Percentiles rank a stretch among this genome's conserved stretches.
These are phyloP conservation scores for Drosophila ercepeae DNA, from an alignment of 1,140 invertebrate genomes.

Conservation along the genomic window DNA sequence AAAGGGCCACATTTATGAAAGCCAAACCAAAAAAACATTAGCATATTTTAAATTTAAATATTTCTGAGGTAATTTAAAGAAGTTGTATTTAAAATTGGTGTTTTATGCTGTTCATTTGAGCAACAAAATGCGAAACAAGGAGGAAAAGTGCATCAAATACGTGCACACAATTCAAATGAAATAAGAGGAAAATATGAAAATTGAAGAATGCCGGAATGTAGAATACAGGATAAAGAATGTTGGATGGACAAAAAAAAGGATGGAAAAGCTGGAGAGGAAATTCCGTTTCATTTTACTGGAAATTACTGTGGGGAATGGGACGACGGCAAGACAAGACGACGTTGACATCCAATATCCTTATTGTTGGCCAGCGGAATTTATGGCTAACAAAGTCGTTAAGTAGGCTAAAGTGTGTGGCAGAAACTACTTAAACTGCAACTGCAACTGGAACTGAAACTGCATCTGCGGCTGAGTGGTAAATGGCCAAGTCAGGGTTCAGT, in stretches of 20 bases:
- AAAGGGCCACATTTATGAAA: slow-evolving; percentile 3
- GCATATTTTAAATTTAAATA: not conserved
- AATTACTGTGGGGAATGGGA: slow-evolving; percentile 47
- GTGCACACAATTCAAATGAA: slow-evolving; percentile 55
- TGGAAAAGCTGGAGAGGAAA: slow-evolving; percentile 27
- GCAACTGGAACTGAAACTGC: slow-evolving; percentile 7
- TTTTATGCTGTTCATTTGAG: slow-evolving; percentile 25
- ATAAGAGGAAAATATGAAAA: slow-evolving; percentile 68
- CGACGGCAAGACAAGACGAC: slow-evolving; percentile 56
- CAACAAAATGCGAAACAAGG: slow-evolving; percentile 45
- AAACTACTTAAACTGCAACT: slow-evolving; percentile 5
- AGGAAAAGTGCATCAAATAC: slow-evolving; percentile 57
- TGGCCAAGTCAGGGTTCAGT: slow-evolving; percentile 30
- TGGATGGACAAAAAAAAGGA: not conserved
- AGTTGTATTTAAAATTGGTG: not conserved
- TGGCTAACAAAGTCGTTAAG: slow-evolving; percentile 74
- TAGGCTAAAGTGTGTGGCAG: slow-evolving; percentile 57
- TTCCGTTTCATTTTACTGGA: slow-evolving; percentile 53
- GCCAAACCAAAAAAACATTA: slow-evolving; percentile 15
- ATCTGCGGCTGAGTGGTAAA: slow-evolving; percentile 52
- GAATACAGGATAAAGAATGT: slow-evolving; percentile 13
- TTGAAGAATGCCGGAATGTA: slow-evolving; percentile 50
- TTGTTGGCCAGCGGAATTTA: slow-evolving; percentile 73
- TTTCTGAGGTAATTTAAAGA: not conserved
- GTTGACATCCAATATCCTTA: slow-evolving; percentile 78